Evolutionary conservation across 2,113 vertebrate genomes (phyloP).

Genomic region (Macquaria ambigua): DNA sequence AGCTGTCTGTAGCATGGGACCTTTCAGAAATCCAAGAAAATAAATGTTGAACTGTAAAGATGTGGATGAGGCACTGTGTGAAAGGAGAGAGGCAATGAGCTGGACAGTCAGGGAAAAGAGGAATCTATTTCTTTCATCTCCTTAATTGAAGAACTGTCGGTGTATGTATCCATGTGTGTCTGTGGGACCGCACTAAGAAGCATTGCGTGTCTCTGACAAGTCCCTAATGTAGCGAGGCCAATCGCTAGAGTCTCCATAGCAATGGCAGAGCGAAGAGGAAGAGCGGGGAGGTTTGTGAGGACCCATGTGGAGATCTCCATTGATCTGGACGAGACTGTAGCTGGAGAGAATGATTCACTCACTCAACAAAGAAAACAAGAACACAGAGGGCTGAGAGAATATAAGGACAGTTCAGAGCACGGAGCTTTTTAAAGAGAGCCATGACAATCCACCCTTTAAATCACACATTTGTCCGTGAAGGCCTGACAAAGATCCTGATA

Average conservation of each 20-base stretch:
- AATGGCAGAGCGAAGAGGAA: constrained; percentile 53
- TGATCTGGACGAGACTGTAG: constrained; percentile 61
- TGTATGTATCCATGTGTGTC: not conserved
- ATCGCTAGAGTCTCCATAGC: constrained; percentile 72
- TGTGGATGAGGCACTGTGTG: not conserved
- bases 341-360: constrained; percentile 61
- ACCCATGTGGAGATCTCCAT: constrained; percentile 69
- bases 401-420: not conserved
- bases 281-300: constrained; percentile 47
- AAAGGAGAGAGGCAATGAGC: not conserved
- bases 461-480: constrained; percentile 15
- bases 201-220: constrained; percentile 32
- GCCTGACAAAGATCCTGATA: constrained; percentile 1
- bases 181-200: constrained; percentile 11
- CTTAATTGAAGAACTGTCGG: constrained; percentile 25
- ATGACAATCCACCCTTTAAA: constrained; percentile 23
- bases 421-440: constrained; percentile 1
- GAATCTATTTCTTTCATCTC: constrained; percentile 13
- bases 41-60: constrained; percentile 4
- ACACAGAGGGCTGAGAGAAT: constrained; percentile 37
- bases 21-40: not conserved
- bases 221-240: constrained; percentile 20
- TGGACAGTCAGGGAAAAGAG: not conserved
- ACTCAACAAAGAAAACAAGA: constrained; percentile 59
- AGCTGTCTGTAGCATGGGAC: not conserved